Evolutionary conservation across 2,888 invertebrate species (phyloP).

Genomic region (Eubasilissa splendida): DNA sequence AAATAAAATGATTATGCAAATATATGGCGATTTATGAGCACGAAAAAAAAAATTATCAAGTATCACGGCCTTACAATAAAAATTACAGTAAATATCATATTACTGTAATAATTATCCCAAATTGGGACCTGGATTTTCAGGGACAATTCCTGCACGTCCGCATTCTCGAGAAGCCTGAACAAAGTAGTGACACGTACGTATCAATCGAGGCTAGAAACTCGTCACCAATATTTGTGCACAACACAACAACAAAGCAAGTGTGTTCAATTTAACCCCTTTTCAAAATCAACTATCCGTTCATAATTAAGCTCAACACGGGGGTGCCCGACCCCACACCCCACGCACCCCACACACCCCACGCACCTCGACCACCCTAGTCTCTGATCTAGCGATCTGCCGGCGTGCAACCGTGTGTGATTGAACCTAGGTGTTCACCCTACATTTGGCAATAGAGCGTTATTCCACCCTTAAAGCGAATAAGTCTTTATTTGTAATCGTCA

Average conservation of each 20-base stretch:
- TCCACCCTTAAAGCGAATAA: slow-evolving; percentile 27
- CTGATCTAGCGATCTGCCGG: slow-evolving; percentile 26
- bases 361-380: too few relatives aligned
- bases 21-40: too few relatives aligned
- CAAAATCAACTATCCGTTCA: slow-evolving; percentile 59
- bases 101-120: too few relatives aligned
- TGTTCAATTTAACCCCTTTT: slow-evolving; percentile 59
- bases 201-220: slow-evolving; percentile 43
- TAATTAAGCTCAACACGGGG: slow-evolving; percentile 58
- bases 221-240: slow-evolving; percentile 48
- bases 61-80: too few relatives aligned
- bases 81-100: too few relatives aligned
- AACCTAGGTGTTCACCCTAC: slow-evolving; percentile 51
- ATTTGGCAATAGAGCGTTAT: slow-evolving; percentile 46
- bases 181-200: slow-evolving; percentile 41
- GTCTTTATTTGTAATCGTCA: slow-evolving; percentile 25
- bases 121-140: too few relatives aligned
- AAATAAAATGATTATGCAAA: too few relatives aligned
- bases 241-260: slow-evolving; percentile 55
- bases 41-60: too few relatives aligned
- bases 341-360: slow-evolving; percentile 30
- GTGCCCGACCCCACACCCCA: slow-evolving; percentile 31
- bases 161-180: too few relatives aligned
- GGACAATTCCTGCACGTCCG: too few relatives aligned
- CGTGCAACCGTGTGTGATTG: slow-evolving; percentile 58